Base-by-base conservation (phyloP, 2,888 invertebrate genomes). In the Harpagoxenus sublaevis region DNA sequence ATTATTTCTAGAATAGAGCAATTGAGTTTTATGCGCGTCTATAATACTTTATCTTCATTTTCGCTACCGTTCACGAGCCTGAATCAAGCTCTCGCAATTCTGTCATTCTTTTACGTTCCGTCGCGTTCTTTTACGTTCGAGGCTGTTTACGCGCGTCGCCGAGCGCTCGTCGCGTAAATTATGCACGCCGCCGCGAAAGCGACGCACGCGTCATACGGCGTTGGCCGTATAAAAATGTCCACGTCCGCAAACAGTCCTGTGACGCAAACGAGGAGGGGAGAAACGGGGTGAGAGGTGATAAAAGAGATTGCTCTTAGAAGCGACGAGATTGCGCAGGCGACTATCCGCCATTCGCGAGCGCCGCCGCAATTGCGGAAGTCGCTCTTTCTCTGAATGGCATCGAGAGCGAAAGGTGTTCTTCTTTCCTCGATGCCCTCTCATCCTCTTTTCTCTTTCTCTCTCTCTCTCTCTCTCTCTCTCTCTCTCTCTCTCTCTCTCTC, bases 261-360 rank as follows among this genome's bases (percentile, higher is more conserved):
- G 23, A 73, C 73, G 60, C 23, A 73, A 71, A 73, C 53, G 42
- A 55, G 55, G 28, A 0, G 48, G 8, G 55, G 55, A 45, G 60
- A 35, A 42, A 95, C 90, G 92, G 92, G 93, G 95, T 93, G 63
- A 83, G 95, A 95, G 95, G 95, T 96, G 95, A 96, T 96, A 87
- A 90, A 90, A 87, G 66, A 79, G 73, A 84, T 85, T 83, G 84
- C 78, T 85, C 78, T 83, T 78, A 78, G 81, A 82, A 35, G 62
- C 63, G 45, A 62, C 65, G 73, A 71, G 62, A 66, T 79, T 84
- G 62, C 79, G 60, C 65, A 79, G 87, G 84, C 87, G 86, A 82
- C 86, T 85, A 87, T 89, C 74, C 85, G 71, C 86, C 70, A 63
- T 84, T 74, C 68, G 74, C 77, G 82, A 79, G 83, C 84, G 83